Evolutionary conservation across 2,113 vertebrate species (phyloP), one percentile per base, ranked within the genome.

Genomic region (Cavia porcellus): DNA sequence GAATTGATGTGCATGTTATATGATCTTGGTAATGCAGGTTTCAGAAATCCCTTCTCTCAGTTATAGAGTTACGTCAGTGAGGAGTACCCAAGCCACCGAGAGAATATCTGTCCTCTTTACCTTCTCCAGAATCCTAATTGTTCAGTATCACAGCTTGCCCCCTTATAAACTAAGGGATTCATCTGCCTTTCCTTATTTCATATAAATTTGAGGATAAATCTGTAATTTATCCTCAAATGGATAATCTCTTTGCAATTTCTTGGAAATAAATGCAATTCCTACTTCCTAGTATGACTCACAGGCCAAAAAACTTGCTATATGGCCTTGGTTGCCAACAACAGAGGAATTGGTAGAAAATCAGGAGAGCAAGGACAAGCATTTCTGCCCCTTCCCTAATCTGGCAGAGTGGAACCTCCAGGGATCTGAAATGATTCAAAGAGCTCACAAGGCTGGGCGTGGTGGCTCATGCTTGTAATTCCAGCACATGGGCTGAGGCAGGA

Each of bases 11-110:
- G 52, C 64, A 50, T 77, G 80, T 66, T 72, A 25, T 85, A 25
- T 95, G 86, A 96, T 94, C 77, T 95, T 90, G 75, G 8, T 75
- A 96, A 95, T 1, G 0, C 45, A 62, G 38, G 77, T 94, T 8
- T 83, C 66, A 45, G 77, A 96, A 95, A 97, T 90, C 30, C 64
- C 59, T 80, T 77, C 74, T 97, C 74, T 94, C 86, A 77, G 28
- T 93, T 72, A 83, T 17, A 68, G 32, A 25, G 94, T 92, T 89
- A 89, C 66, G 61, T 70, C 45, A 24, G 3, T 55, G 42, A 72
- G 42, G 47, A 81, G 15, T 52, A 32, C 24, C 68, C 88, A 90
- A 93, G 61, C 55, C 88, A 94, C 47, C 87, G 28, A 94, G 32
- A 22, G 83, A 77, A 89, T 38, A 89, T 83, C 66, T 62, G 11